These are phyloP conservation scores for Vultur gryphus DNA, from an alignment of 2,797 vertebrate genomes.

Conservation along the genomic window DNA sequence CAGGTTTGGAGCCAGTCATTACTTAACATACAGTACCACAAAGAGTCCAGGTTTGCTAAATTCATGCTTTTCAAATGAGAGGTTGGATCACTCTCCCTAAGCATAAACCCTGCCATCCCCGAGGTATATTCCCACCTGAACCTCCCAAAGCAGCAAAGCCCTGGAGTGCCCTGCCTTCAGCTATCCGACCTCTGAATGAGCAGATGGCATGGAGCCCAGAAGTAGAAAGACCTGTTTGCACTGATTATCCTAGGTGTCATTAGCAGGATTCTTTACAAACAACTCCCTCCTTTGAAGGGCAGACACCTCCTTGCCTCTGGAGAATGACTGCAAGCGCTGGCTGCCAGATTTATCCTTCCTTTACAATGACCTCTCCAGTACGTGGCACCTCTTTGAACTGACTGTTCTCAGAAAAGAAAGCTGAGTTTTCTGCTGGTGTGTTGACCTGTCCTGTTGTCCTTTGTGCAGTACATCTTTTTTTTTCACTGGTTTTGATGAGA, in stretches of 20 bases:
- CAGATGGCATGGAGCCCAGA: slow-evolving; percentile 37
- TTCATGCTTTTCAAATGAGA: not conserved
- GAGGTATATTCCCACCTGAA: slow-evolving; percentile 27
- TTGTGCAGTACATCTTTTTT: not conserved
- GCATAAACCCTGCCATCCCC: not conserved
- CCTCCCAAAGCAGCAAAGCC: not conserved
- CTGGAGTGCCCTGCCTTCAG: not conserved
- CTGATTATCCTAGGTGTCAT: slow-evolving; percentile 36
- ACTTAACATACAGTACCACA: not conserved
- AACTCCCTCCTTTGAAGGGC: slow-evolving; percentile 16
- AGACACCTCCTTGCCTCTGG: not conserved
- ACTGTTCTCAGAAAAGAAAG: not conserved
- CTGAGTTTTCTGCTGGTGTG: not conserved
- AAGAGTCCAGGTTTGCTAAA: not conserved
- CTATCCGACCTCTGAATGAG: not conserved
- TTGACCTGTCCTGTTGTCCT: not conserved
- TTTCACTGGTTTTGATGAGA: not conserved
- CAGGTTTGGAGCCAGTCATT: not conserved
- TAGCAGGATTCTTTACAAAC: slow-evolving; percentile 40
- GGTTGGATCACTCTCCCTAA: not conserved
- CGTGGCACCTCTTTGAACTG: not conserved
- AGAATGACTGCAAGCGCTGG: not conserved
- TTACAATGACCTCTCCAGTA: not conserved
- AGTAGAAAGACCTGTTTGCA: slow-evolving; percentile 61
- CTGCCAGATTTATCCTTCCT: not conserved